These are phyloP conservation scores for Sminthurinus aureus DNA, from an alignment of 2,888 invertebrate genomes.

Conservation along the genomic window DNA sequence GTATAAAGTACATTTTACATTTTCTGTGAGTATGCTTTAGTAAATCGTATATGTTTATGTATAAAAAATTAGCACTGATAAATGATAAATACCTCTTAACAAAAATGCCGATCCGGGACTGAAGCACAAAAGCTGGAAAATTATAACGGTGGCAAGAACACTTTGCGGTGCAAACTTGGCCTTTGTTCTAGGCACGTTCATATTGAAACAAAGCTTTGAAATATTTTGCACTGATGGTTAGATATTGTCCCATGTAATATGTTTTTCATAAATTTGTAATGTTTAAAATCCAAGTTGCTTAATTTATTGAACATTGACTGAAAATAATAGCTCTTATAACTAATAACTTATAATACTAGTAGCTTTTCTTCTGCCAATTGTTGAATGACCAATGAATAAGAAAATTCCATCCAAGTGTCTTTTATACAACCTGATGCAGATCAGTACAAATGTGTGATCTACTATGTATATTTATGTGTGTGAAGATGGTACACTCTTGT, in stretches of 20 bases:
- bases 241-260: neutral
- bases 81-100: slow-evolving; percentile 17
- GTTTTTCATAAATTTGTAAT: neutral
- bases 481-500: too few relatives aligned
- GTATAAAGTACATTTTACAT: too few relatives aligned
- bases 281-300: neutral
- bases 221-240: neutral
- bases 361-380: neutral
- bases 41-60: too few relatives aligned
- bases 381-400: neutral
- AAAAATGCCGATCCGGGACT: slow-evolving; percentile 13
- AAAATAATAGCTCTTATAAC: neutral
- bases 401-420: too few relatives aligned
- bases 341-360: neutral
- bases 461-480: too few relatives aligned
- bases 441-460: too few relatives aligned
- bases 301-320: neutral
- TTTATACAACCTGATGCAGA: too few relatives aligned
- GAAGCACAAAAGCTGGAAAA: neutral
- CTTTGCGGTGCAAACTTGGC: neutral
- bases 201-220: neutral
- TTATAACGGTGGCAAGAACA: neutral
- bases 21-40: too few relatives aligned
- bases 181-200: neutral
- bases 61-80: too few relatives aligned